Base-by-base conservation (phyloP, 2,888 invertebrate genomes). In the Cyaniris semiargus region DNA sequence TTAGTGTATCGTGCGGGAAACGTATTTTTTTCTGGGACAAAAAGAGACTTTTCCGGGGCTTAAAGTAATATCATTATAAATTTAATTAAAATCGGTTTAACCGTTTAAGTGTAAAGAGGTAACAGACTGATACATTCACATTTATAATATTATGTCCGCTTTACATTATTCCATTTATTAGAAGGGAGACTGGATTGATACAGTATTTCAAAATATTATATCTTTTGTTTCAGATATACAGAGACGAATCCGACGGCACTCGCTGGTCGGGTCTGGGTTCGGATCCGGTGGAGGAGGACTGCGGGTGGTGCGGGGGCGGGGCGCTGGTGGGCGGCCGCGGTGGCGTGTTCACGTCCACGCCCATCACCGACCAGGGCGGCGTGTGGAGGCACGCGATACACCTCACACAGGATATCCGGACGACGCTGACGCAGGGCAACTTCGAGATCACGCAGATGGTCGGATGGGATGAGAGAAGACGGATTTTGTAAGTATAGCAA, bases 391-490 rank as follows among this genome's bases (percentile, higher is more conserved):
- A 93, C 79, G 90, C 91, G 0, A 85, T 91, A 18, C 80, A 85
- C 6, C 80, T 93, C 34, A 85, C 87, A 0, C 83, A 81, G 1
- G 91, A 89, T 56, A 81, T 81, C 3, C 82, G 86, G n/a, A 87
- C 88, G 0, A 87, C 93, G 1, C 89, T 97, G 60, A 97, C 97
- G 0, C 96, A 96, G 85, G 97, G 97, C 0, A 95, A 95, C 76
- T 97, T 96, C 81, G 97, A 97, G 86, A 95, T 97, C 76, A 96
- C 96, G 0, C 95, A 95, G 84, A 94, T 97, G 34, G 89, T 97
- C 8, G 96, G 96, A 0, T 97, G 97, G 97, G 97, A 97, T 84
- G 96, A 97, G 84, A 90, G 94, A 78, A 95, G 95, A 81, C 95
- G 96, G 80, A 89, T 95, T 76, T 95, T 97, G 95, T 96, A 84